Evolutionary conservation across 92 coral and sea anemone species (phyloP).

Genomic region (Epizoanthus fatuus): DNA sequence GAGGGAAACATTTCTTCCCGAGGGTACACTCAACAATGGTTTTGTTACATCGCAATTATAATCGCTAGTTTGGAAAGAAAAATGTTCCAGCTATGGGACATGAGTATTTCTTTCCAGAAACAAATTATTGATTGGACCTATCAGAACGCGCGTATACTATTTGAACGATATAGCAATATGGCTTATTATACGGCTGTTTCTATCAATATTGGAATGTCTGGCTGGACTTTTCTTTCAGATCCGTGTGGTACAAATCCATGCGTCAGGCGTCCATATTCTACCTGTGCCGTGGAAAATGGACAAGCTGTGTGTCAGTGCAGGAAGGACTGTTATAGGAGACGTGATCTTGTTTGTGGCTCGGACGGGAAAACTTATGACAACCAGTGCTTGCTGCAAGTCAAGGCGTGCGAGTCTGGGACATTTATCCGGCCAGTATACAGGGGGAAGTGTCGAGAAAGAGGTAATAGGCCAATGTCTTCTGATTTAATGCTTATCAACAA

Average conservation of each 20-base stretch:
- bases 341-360: constrained; percentile 22
- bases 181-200: too few species aligned
- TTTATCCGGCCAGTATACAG: not conserved
- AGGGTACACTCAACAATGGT: too few species aligned
- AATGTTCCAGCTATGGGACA: too few species aligned
- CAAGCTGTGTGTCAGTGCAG: not conserved
- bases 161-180: too few species aligned
- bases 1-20: too few species aligned
- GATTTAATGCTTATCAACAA: too few species aligned
- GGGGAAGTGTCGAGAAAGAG: constrained; percentile 7
- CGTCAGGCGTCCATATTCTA: not conserved
- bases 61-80: too few species aligned
- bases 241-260: not conserved
- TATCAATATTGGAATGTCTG: too few species aligned
- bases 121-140: too few species aligned
- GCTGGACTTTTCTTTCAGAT: not conserved
- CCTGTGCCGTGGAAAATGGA: not conserved
- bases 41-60: too few species aligned
- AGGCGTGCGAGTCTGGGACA: constrained; percentile 11
- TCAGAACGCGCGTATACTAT: too few species aligned
- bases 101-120: too few species aligned
- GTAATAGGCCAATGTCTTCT: not conserved
- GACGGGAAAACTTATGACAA: constrained; percentile 25
- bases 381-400: constrained; percentile 13
- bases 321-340: not conserved